A percentile compares a stretch with the other conserved stretches of the same genome.
These are phyloP conservation scores for Epinephelus fuscoguttatus DNA, from an alignment of 2,113 vertebrate genomes.

Conservation along the genomic window DNA sequence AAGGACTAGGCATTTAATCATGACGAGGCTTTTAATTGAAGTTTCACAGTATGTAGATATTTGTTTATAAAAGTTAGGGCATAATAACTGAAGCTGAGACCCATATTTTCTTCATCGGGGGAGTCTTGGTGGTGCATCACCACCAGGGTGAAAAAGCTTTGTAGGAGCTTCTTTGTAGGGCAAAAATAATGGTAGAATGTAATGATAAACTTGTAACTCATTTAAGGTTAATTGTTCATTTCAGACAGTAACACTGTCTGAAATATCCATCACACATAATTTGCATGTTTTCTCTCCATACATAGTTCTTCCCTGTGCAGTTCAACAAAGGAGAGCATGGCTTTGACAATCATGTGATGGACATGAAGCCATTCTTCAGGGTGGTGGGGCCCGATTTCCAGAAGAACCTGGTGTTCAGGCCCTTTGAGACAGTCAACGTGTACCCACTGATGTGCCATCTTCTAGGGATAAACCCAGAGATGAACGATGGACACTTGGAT, in stretches of 20 bases:
- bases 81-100: not conserved
- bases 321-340: conserved; percentile 91
- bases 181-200: too few relatives aligned
- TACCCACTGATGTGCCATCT: conserved; percentile 92
- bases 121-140: not conserved
- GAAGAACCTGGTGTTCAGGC: conserved; percentile 78
- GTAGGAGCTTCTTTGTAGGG: too few relatives aligned
- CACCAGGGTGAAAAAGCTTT: not conserved
- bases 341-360: conserved; percentile 87
- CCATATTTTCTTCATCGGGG: not conserved
- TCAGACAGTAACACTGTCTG: too few relatives aligned
- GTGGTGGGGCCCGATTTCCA: conserved; percentile 90
- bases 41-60: too few relatives aligned
- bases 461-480: conserved; percentile 88
- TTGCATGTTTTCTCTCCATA: not conserved
- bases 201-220: not conserved
- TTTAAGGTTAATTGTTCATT: not conserved
- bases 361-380: conserved; percentile 95
- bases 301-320: conserved; percentile 88
- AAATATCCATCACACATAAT: not conserved
- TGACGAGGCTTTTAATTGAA: too few relatives aligned
- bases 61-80: too few relatives aligned
- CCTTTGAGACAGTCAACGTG: conserved; percentile 92
- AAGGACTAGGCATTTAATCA: too few relatives aligned
- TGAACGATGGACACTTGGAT: conserved; percentile 87